These are phyloP conservation scores for Phenganax subtilis DNA, from an alignment of 92 coral and sea anemone species.

Conservation along the genomic window DNA sequence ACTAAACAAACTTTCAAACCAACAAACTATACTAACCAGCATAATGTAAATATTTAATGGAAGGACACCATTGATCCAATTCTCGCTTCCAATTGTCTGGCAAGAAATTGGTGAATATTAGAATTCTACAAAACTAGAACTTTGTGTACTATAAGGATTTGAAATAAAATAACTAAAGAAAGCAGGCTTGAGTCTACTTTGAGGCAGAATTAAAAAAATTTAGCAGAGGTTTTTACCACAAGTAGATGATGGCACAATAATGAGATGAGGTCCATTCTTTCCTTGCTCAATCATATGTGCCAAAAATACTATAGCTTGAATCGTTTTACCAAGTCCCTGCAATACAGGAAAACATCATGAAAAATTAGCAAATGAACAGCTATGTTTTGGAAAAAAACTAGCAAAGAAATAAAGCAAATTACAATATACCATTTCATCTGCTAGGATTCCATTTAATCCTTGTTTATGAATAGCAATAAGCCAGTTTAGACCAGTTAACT, in stretches of 20 bases:
- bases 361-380: neutral
- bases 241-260: constrained; percentile 86
- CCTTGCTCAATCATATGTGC: constrained; percentile 80
- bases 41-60: constrained; percentile 59
- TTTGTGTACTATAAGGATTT: too few species aligned
- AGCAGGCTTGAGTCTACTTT: neutral
- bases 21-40: constrained; percentile 53
- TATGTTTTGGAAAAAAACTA: neutral
- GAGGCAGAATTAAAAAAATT: neutral
- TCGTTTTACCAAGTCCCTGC: constrained; percentile 93
- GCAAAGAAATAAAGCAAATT: neutral
- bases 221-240: constrained; percentile 50
- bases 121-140: too few species aligned
- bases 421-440: constrained; percentile 83
- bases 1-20: too few species aligned
- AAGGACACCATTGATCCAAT: constrained; percentile 74
- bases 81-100: constrained; percentile 93
- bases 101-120: neutral
- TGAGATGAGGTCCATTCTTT: constrained; percentile 72
- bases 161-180: too few species aligned
- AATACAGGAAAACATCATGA: neutral
- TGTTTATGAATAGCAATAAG: constrained; percentile 71
- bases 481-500: constrained; percentile 87
- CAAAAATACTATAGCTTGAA: constrained; percentile 81
- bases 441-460: constrained; percentile 72